Conservation (phyloP, 1,140 invertebrate species). For the Dendrolimus kikuchii region DNA sequence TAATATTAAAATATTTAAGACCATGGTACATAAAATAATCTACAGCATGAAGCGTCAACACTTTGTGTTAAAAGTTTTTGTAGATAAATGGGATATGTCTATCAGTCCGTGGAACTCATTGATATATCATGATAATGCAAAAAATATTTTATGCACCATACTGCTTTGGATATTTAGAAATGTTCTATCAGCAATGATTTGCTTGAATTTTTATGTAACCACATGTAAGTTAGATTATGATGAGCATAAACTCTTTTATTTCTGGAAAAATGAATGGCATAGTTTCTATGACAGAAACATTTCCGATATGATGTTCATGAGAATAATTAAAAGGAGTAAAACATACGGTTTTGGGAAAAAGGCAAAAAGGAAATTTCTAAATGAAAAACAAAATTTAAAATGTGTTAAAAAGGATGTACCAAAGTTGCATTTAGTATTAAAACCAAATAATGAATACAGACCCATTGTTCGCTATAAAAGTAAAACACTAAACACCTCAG, state of each 20-base stretch:
- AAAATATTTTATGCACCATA: constrained; percentile 31
- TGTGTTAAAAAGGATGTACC: constrained; percentile 43
- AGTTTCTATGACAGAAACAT: constrained; percentile 56
- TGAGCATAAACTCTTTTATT: constrained; percentile 63
- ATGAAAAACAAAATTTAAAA: constrained; percentile 35
- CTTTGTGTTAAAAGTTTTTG: constrained; percentile 28
- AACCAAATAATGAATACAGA: constrained; percentile 51
- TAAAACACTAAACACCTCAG: constrained; percentile 20
- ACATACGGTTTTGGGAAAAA: constrained; percentile 34
- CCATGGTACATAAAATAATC: constrained; percentile 36
- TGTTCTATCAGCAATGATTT: constrained; percentile 52
- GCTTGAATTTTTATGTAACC: constrained; percentile 62
- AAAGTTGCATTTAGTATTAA: constrained; percentile 58
- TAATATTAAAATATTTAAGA: constrained; percentile 55
- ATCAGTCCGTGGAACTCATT: constrained; percentile 31
- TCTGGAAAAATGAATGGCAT: constrained; percentile 64
- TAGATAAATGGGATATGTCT: constrained; percentile 49
- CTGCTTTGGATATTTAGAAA: constrained; percentile 49
- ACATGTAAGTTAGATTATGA: constrained; percentile 58
- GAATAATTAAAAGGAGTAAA: constrained; percentile 40
- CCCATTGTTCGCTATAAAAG: constrained; percentile 63
- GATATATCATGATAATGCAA: constrained; percentile 6
- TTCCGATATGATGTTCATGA: constrained; percentile 33
- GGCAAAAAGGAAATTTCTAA: constrained; percentile 22
- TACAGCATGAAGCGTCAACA: constrained; percentile 58